phyloP scores from a whole-genome alignment of 2,113 vertebrate species.

The Lichenostomus cassidix region DNA sequence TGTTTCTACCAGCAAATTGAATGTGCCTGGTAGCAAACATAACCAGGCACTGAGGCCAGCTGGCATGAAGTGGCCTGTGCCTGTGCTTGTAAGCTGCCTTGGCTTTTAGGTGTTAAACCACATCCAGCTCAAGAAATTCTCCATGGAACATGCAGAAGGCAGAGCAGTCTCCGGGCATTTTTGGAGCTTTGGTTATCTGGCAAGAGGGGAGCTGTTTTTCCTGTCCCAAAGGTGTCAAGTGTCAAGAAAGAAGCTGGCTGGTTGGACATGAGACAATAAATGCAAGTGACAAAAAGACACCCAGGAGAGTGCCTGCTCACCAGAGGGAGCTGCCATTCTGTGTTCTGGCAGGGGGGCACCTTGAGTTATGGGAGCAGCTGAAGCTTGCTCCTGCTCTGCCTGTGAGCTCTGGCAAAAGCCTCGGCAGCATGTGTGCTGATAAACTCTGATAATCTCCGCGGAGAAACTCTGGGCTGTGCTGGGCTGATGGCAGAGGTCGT shows the following conservation, averaged over 20 bases:
- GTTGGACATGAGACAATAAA: background rate
- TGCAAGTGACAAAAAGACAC: accelerated
- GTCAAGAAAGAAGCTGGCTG: background rate
- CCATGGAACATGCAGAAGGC: background rate
- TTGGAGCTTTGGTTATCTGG: background rate
- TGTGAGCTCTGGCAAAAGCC: background rate
- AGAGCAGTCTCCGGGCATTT: background rate
- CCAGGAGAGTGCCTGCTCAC: background rate
- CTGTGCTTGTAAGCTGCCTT: background rate
- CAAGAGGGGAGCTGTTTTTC: background rate
- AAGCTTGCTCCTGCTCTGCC: background rate
- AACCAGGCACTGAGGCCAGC: background rate
- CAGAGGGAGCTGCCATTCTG: background rate
- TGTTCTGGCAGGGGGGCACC: accelerated
- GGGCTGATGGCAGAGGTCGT: background rate
- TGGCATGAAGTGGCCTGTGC: background rate
- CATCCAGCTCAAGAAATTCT: background rate
- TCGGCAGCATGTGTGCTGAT: accelerated
- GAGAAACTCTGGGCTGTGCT: background rate
- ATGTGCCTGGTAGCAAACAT: background rate
- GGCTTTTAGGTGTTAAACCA: background rate
- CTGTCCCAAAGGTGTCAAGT: background rate
- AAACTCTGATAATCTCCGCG: background rate
- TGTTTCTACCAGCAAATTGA: background rate
- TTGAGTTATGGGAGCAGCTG: background rate